Conservation (phyloP, 2,888 invertebrate species). For the Epistrophe grossulariae region DNA sequence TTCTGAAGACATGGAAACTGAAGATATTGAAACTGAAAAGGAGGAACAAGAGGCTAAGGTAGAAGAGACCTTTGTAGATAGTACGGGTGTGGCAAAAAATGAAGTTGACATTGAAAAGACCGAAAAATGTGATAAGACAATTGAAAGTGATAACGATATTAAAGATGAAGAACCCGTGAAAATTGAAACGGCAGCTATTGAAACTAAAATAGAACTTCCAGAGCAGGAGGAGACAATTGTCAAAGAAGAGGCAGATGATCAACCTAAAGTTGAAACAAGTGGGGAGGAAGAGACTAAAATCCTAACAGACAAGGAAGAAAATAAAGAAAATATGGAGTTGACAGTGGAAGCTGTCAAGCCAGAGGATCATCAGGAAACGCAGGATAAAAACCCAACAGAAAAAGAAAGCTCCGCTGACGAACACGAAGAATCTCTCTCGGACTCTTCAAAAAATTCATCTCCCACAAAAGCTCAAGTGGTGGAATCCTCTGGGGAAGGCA, state of each 20-base stretch:
- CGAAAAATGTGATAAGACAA: constrained; percentile 58
- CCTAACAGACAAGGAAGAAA: constrained; percentile 52
- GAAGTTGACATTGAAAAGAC: constrained; percentile 11
- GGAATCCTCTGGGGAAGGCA: constrained; percentile 75
- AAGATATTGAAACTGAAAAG: neutral
- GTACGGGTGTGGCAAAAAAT: constrained; percentile 9
- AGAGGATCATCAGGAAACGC: constrained; percentile 23
- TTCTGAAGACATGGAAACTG: neutral
- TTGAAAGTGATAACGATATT: constrained; percentile 37
- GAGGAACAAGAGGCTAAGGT: neutral
- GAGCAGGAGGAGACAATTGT: constrained; percentile 45
- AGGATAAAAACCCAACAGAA: constrained; percentile 17
- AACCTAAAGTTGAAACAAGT: constrained; percentile 46
- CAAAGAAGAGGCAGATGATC: constrained; percentile 68
- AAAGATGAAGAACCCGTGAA: constrained; percentile 16
- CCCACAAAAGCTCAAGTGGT: constrained; percentile 61
- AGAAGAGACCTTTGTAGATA: constrained; percentile 10
- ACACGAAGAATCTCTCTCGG: constrained; percentile 72
- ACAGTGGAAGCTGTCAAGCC: constrained; percentile 16
- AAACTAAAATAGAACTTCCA: constrained; percentile 35
- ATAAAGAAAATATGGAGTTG: constrained; percentile 60
- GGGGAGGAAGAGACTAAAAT: constrained; percentile 39
- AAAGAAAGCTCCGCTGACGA: constrained; percentile 42
- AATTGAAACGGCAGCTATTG: constrained; percentile 7
- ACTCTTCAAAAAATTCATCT: constrained; percentile 64